Base-by-base conservation (phyloP, 2,888 invertebrate species). In the Arctia plantaginis region DNA sequence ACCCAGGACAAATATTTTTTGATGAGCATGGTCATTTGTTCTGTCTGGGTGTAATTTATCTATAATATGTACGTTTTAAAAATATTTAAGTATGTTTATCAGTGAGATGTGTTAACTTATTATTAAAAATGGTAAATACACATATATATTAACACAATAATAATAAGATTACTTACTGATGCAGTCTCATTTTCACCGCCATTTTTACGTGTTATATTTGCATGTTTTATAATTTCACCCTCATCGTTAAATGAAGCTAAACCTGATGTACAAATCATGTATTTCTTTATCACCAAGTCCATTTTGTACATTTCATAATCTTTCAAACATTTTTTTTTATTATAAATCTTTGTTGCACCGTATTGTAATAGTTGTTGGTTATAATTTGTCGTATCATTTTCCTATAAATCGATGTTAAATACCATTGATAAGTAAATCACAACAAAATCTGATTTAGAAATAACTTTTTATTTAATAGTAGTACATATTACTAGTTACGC, bases 221-320 rank as follows among this genome's bases (percentile, higher is more conserved):
- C 59, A 0, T 15, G 13, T 0, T 1, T n/a, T 8, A 10, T 27
- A 62, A 1, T 10, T 0, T 20, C 20, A 18, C 59, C 69, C 30
- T 39, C 15, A 12, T 69, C 69, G 10, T 69, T 62, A 23, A 59
- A 69, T n/a, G 7, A 12, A 12, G 27, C 69, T 18, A 39, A 62
- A 30, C 41, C 30, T 20, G 41, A 62, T 4, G 69, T 70, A 30
- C 69, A 70, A 62, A 70, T 70, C 69, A 70, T 70, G 41, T 62
- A 70, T 20, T 30, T 70, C 12, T 70, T 27, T 44, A 70, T 70
- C 69, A 62, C 41, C 0, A 13, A 0, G 30, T 70, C 62, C 27
- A 70, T 70, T 0, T 62, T 30, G 44, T 30, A 70, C 27, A 62
- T 41, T 12, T 18, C 0, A 30, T 70, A 70, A 20, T 70, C 39